Percentiles rank a stretch among this genome's conserved stretches.
phyloP scores from a whole-genome alignment of 1,140 invertebrate species.

The Araneus ventricosus region DNA sequence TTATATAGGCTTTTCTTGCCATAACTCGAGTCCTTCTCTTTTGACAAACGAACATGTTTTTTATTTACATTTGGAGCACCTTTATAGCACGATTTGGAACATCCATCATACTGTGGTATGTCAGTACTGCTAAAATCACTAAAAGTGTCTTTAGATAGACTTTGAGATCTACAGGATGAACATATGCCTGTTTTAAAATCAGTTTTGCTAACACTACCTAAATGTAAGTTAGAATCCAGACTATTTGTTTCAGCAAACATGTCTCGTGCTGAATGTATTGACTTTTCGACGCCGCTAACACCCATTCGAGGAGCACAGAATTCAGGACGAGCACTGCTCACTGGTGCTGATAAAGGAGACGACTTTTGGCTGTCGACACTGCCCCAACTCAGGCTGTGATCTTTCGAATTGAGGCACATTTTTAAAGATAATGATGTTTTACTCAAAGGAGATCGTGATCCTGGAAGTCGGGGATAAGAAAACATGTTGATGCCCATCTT shows the following conservation, averaged over 20 bases:
- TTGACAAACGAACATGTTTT: background rate
- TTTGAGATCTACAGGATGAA: constrained; percentile 62
- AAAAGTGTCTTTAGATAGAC: constrained; percentile 40
- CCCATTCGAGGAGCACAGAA: constrained; percentile 66
- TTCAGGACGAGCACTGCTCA: constrained; percentile 30
- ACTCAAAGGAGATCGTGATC: constrained; percentile 62
- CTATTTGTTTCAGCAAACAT: constrained; percentile 43
- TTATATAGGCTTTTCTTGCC: background rate
- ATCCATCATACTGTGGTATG: constrained; percentile 36
- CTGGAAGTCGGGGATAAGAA: constrained; percentile 62
- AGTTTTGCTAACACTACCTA: background rate
- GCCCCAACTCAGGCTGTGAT: constrained; percentile 10
- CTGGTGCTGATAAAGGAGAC: constrained; percentile 62
- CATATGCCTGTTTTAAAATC: constrained; percentile 67
- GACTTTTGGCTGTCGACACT: constrained; percentile 47
- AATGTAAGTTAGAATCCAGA: constrained; percentile 23
- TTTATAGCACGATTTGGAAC: constrained; percentile 19
- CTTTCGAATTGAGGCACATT: constrained; percentile 49
- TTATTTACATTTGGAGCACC: background rate
- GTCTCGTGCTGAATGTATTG: constrained; percentile 12
- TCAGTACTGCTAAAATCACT: constrained; percentile 52
- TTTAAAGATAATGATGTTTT: constrained; percentile 65
- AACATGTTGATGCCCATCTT: constrained; percentile 72
- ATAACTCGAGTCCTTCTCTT: background rate
- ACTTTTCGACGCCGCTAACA: constrained; percentile 63